Base-by-base conservation (phyloP, 1,140 invertebrate genomes). In the Diplogasteroides magnus region DNA sequence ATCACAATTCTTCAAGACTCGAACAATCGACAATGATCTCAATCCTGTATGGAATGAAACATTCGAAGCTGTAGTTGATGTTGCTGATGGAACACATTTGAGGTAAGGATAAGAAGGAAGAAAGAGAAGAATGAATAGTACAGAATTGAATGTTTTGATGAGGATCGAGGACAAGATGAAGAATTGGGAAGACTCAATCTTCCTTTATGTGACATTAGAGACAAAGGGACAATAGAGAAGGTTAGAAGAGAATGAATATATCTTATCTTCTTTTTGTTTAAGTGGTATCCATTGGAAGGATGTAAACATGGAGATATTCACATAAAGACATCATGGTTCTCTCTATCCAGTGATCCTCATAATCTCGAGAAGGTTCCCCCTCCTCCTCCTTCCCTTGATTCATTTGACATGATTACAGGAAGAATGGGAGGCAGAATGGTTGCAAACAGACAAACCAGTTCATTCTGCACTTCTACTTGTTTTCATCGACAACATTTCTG, bases 61-160 rank as follows among this genome's bases (percentile, higher is more conserved):
- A 48, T 82, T 83, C 61, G 80, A 82, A 71, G 81, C 81, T 1
- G 81, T 82, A 31, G 80, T 82, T 11, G 80, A 82, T 73, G 79
- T 83, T 61, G 79, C 81, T 3, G 73, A 76, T 23, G 81, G 77
- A 26, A 81, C 83, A 60, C 80, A 77, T 31, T 55, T 82, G 26
- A 27, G 37, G 37, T 48, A 19, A 48, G 37, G 19, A 19, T 11
- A 19, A 19, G 19, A 19, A 48, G 37, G 37, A 19, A 48, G 37
- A 19, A 48, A 48, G 37, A 19, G 37, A 19, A 19, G 37, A 19
- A 19, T 6, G 37, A 19, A 19, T 6, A 48, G 37, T 48, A 19
- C 37, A 48, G 81, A 32, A 74, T 82, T 25, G 79, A 82, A 62
- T 63, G 82, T 31, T 82, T 83, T 59, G 80, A 82, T 69, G 77